These are phyloP conservation scores for Pogona vitticeps DNA, from an alignment of 2,113 vertebrate genomes.

Conservation along the genomic window DNA sequence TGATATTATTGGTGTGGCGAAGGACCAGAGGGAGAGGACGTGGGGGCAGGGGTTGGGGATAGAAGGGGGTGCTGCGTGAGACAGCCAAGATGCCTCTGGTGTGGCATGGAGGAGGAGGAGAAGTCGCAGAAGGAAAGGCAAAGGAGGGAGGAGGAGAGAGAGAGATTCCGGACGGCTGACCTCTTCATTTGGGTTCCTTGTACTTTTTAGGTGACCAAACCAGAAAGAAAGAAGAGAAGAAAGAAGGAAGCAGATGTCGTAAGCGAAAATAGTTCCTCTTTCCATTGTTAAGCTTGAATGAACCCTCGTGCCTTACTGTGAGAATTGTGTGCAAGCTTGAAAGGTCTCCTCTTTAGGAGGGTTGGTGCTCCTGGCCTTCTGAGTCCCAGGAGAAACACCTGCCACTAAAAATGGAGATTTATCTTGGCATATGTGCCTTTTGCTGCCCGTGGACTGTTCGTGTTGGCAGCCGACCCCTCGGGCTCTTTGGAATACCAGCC, in stretches of 20 bases:
- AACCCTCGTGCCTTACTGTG: not conserved
- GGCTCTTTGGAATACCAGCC: too few species aligned
- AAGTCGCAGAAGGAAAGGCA: conserved; percentile 10
- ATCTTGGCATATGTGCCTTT: not conserved
- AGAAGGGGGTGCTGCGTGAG: not conserved
- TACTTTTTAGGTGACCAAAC: conserved; percentile 80
- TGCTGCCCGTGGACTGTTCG: not conserved
- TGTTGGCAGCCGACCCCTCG: not conserved
- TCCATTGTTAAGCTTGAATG: not conserved
- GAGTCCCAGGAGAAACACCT: not conserved
- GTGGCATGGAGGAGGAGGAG: not conserved
- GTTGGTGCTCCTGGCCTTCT: not conserved
- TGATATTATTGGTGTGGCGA: too few species aligned
- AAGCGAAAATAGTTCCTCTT: conserved; percentile 67
- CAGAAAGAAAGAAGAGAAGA: conserved; percentile 93
- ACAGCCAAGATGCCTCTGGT: not conserved
- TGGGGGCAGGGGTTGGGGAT: too few species aligned
- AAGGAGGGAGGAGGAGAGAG: accelerated
- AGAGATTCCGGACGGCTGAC: not conserved
- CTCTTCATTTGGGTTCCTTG: not conserved
- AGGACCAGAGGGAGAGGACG: too few species aligned
- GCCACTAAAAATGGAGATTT: accelerated
- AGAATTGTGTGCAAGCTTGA: not conserved
- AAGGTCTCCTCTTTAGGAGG: not conserved
- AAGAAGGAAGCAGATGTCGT: conserved; percentile 96